phyloP scores from a whole-genome alignment of 2,113 vertebrate species.

The Phylloscopus trochilus region DNA sequence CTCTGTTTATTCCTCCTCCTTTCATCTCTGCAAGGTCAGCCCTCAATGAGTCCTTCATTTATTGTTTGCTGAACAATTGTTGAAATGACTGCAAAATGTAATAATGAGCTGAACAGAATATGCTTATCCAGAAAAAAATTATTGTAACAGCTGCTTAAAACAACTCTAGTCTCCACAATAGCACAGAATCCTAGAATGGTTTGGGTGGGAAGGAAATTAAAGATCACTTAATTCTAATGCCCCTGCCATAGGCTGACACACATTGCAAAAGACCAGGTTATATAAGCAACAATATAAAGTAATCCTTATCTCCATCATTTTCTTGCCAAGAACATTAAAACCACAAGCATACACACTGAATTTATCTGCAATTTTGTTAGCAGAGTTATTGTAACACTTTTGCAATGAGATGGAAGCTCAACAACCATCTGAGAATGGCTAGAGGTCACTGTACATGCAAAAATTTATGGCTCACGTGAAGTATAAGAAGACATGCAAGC shows the following conservation, averaged over 20 bases:
- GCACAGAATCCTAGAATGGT: neutral
- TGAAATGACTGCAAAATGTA: neutral
- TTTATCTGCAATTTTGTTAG: neutral
- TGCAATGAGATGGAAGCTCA: neutral
- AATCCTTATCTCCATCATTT: neutral
- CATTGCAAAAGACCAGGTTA: neutral
- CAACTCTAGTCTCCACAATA: neutral
- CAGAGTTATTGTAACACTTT: neutral
- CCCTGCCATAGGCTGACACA: no score
- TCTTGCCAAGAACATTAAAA: neutral
- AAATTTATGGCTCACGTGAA: neutral
- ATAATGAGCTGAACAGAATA: neutral
- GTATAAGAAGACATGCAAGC: neutral
- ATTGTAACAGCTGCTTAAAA: neutral
- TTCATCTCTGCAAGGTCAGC: neutral
- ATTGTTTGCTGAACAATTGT: neutral
- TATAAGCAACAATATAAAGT: neutral
- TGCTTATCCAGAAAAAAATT: neutral
- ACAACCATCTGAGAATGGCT: neutral
- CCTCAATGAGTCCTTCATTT: neutral
- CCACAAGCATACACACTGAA: neutral
- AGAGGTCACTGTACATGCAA: neutral
- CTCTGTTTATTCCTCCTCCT: neutral
- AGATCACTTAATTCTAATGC: neutral
- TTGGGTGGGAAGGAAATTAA: neutral